Evolutionary conservation across 2,888 invertebrate genomes (phyloP).

Genomic region (Anarsia innoxiella): DNA sequence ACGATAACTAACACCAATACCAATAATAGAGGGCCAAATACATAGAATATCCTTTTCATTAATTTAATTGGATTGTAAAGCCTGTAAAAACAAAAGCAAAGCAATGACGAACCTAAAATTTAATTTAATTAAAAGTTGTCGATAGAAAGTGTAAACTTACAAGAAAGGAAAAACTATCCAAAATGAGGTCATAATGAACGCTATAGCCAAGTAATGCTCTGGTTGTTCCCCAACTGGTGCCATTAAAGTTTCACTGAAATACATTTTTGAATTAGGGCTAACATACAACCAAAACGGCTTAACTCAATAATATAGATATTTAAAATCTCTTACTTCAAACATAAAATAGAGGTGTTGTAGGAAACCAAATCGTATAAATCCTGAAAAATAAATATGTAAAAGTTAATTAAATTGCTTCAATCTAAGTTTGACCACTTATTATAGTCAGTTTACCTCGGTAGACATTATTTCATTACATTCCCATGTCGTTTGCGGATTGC

Average conservation of each 20-base stretch:
- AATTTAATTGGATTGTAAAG: constrained; percentile 52
- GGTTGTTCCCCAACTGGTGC: constrained; percentile 40
- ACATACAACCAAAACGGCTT: no score
- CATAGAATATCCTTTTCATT: constrained; percentile 50
- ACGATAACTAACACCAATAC: constrained; percentile 30
- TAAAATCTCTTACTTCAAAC: no score
- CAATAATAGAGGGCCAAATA: constrained; percentile 34
- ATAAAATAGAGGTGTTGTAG: no score
- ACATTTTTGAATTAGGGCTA: no score
- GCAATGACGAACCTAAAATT: no score
- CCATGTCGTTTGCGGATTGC: constrained; percentile 69
- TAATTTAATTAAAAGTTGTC: no score
- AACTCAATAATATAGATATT: no score
- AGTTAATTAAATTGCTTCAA: no score
- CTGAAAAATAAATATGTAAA: no score
- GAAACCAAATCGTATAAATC: no score
- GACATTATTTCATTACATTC: constrained; percentile 64
- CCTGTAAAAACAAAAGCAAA: constrained; percentile 48
- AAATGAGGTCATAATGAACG: constrained; percentile 42
- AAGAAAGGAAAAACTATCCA: constrained; percentile 54
- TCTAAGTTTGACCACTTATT: no score
- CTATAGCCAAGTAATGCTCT: constrained; percentile 47
- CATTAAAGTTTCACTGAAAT: constrained; percentile 52
- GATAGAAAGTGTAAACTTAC: no score
- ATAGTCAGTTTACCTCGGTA: constrained; percentile 59